phyloP scores from a whole-genome alignment of 2,113 vertebrate species.

The Archilochus colubris region DNA sequence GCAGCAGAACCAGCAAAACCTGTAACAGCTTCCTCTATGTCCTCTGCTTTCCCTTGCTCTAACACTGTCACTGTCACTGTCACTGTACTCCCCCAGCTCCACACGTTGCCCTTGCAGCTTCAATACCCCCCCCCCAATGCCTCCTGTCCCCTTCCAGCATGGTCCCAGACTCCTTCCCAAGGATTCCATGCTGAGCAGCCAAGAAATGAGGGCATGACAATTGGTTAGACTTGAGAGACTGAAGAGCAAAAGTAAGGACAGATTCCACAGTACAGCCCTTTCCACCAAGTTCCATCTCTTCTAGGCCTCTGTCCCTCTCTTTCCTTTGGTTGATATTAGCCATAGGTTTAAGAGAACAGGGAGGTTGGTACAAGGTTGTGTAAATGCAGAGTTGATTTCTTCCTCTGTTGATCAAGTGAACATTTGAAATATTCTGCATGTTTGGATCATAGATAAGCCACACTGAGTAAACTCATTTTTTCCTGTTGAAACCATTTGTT shows the following conservation, averaged over 20 bases:
- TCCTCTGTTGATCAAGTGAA: not conserved
- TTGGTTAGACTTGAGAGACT: not conserved
- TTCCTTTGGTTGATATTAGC: not conserved
- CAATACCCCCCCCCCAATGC: not conserved
- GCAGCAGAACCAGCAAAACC: conserved; percentile 7
- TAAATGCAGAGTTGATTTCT: not conserved
- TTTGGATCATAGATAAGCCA: not conserved
- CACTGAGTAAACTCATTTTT: not conserved
- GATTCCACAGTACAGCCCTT: not conserved
- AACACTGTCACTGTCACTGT: not conserved
- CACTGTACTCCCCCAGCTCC: not conserved
- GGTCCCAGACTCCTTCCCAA: not conserved
- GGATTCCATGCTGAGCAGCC: not conserved
- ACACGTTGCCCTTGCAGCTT: not conserved
- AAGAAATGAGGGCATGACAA: not conserved
- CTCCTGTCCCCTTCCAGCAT: not conserved
- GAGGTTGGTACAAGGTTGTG: not conserved
- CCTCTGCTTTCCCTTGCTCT: not conserved
- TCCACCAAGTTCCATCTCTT: not conserved
- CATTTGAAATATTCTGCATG: not conserved
- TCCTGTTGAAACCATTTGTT: not conserved
- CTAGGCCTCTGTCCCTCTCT: not conserved
- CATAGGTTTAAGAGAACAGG: not conserved
- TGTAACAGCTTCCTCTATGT: not conserved
- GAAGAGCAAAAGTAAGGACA: not conserved